Evolutionary conservation across 2,113 vertebrate genomes (phyloP).

Genomic region (crab-eating macaque (Macaca fascicularis)): T2T-MFA8v1.1 NC_088375.1:106319501-106320000

Average conservation of each 20-base stretch:
- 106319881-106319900: neutral
- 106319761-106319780: neutral
- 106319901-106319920: neutral
- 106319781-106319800: neutral
- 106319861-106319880: neutral
- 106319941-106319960: slow-evolving; percentile 1
- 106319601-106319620: neutral
- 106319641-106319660: neutral
- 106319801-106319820: neutral
- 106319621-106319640: neutral
- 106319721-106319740: neutral
- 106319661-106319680: neutral
- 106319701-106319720: neutral
- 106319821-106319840: neutral
- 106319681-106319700: neutral
- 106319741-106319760: neutral
- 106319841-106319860: neutral
- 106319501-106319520: rapidly evolving
- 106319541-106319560: neutral
- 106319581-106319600: neutral
- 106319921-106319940: slow-evolving; percentile 35
- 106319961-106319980: neutral
- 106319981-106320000: neutral
- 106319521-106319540: neutral
- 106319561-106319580: neutral